These are phyloP conservation scores for Corvus moneduloides DNA, from an alignment of 2,113 vertebrate genomes.

Conservation along the genomic window DNA sequence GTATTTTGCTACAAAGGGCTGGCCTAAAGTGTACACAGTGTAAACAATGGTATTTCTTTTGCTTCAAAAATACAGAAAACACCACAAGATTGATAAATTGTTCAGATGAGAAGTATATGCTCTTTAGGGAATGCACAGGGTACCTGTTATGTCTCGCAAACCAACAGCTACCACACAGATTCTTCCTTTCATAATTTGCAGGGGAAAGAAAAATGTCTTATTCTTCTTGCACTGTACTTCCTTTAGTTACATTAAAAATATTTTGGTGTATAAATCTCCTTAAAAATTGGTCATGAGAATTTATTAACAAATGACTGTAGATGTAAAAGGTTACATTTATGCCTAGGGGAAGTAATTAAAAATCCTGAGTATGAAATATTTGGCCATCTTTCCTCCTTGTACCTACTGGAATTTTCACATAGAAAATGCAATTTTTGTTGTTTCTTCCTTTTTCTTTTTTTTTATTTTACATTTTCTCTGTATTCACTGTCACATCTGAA, in stretches of 20 bases:
- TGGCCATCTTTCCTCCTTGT: conserved; percentile 75
- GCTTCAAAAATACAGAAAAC: conserved; percentile 78
- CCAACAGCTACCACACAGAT: conserved; percentile 59
- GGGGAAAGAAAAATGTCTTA: background rate
- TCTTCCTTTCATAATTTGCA: conserved; percentile 27
- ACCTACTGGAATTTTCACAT: background rate
- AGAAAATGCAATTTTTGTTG: conserved; percentile 21
- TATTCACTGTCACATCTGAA: background rate
- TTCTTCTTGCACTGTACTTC: conserved; percentile 45
- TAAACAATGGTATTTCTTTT: conserved; percentile 78
- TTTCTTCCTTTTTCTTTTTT: background rate
- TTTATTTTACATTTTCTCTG: background rate
- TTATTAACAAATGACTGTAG: conserved; percentile 38
- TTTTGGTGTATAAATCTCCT: conserved; percentile 48
- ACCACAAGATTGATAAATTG: conserved; percentile 73
- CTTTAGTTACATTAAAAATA: conserved; percentile 60
- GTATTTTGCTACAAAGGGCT: conserved; percentile 80
- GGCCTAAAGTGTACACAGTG: conserved; percentile 81
- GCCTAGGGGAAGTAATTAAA: conserved; percentile 57
- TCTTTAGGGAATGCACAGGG: conserved; percentile 61
- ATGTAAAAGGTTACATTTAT: conserved; percentile 26
- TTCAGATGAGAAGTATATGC: conserved; percentile 64
- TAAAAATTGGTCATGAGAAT: conserved; percentile 12
- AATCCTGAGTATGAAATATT: conserved; percentile 68
- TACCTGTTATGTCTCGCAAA: conserved; percentile 48